phyloP scores from a whole-genome alignment of 2,113 vertebrate species.

The Rallus limicola region DNA sequence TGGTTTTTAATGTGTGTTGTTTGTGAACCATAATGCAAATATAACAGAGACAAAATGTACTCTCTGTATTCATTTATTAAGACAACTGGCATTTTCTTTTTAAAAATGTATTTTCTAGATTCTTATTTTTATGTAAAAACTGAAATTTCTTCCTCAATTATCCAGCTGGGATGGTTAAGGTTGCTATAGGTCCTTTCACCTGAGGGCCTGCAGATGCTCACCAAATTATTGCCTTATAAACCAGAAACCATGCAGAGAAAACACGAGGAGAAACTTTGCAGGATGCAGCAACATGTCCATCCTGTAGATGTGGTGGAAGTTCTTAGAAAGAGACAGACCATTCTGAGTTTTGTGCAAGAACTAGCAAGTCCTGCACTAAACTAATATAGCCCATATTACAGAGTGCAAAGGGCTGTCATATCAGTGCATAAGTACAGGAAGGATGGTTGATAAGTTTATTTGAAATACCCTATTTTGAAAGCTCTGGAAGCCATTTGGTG shows the following conservation, averaged over 20 bases:
- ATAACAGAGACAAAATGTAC: background rate
- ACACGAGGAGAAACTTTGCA: background rate
- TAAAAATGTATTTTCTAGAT: background rate
- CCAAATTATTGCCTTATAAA: background rate
- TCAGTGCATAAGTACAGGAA: background rate
- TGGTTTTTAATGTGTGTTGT: background rate
- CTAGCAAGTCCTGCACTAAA: background rate
- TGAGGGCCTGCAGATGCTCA: background rate
- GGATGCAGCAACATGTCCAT: background rate
- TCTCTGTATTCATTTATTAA: background rate
- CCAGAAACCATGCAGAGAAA: background rate
- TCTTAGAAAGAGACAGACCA: background rate
- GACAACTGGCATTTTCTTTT: background rate
- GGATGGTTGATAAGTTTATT: background rate
- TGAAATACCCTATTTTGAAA: background rate
- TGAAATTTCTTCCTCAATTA: background rate
- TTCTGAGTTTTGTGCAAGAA: background rate
- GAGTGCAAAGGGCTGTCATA: rapidly evolving
- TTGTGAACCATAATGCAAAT: background rate
- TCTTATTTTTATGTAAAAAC: background rate
- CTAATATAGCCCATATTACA: background rate
- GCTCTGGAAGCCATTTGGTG: background rate
- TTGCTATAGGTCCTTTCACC: rapidly evolving
- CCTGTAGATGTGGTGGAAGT: background rate
- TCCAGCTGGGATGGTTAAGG: background rate